These are phyloP conservation scores for Dinomys branickii DNA, from an alignment of 2,113 vertebrate species.

Conservation along the genomic window DNA sequence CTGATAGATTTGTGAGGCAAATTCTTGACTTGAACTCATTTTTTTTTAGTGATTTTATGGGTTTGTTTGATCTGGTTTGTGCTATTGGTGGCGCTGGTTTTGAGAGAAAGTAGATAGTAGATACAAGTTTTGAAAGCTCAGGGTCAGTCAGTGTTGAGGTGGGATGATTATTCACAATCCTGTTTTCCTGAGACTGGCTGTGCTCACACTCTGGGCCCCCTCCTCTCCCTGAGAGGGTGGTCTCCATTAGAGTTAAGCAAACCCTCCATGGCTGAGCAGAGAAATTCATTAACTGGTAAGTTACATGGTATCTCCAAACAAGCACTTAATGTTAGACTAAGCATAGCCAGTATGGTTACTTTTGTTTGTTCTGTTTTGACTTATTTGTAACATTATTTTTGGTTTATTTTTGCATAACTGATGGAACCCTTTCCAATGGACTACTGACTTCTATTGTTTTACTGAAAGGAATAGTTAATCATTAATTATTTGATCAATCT, in stretches of 20 bases:
- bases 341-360: neutral
- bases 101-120: neutral
- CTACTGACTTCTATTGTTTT: too few species aligned
- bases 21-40: conserved; percentile 13
- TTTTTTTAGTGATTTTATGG: neutral
- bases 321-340: neutral
- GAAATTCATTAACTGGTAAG: neutral
- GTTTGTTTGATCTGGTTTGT: neutral
- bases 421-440: conserved; percentile 16
- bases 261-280: neutral
- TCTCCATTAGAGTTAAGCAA: neutral
- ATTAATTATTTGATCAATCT: too few species aligned
- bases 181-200: neutral
- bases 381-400: neutral
- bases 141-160: neutral
- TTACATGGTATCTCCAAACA: neutral
- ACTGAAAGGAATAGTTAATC: too few species aligned
- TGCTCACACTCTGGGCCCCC: neutral
- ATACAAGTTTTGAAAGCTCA: neutral
- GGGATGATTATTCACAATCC: neutral
- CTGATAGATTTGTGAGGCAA: neutral
- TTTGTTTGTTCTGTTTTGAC: neutral
- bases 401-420: neutral
- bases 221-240: neutral
- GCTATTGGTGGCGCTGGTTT: neutral